Conservation (phyloP, 2,888 invertebrate genomes). For the Acleris holmiana region DNA sequence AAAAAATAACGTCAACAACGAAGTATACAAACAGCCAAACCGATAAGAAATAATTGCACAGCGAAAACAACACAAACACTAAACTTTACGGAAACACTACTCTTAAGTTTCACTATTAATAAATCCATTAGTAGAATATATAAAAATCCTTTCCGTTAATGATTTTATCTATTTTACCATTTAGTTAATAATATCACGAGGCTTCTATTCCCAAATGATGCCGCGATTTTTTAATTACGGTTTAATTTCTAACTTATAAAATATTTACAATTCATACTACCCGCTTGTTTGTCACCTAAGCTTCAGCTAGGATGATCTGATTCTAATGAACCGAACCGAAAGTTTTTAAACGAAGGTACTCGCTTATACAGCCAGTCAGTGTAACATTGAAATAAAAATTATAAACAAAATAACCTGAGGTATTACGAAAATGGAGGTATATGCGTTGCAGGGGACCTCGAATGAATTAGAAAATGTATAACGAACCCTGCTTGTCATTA, state of each 20-base stretch:
- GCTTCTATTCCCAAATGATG: conserved; percentile 73
- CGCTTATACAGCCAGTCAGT: conserved; percentile 55
- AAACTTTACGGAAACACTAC: conserved; percentile 70
- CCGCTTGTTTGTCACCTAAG: conserved; percentile 75
- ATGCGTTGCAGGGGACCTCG: conserved; percentile 56
- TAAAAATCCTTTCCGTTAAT: conserved; percentile 83
- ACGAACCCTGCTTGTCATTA: conserved; percentile 48
- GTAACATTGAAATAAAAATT: conserved; percentile 78
- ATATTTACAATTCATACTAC: conserved; percentile 82
- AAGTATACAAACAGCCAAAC: conserved; percentile 63
- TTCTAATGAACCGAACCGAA: conserved; percentile 52
- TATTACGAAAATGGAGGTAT: conserved; percentile 76
- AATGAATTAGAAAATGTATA: conserved; percentile 41
- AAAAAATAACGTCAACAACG: conserved; percentile 65
- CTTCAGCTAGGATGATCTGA: conserved; percentile 68
- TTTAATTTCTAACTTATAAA: conserved; percentile 71
- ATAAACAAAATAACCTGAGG: conserved; percentile 81
- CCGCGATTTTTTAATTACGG: conserved; percentile 72
- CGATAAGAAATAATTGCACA: conserved; percentile 74
- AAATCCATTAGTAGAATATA: conserved; percentile 84
- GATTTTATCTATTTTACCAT: conserved; percentile 82
- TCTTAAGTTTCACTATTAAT: conserved; percentile 80
- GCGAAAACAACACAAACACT: conserved; percentile 81
- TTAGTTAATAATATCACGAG: conserved; percentile 84
- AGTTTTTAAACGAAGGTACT: conserved; percentile 49